phyloP scores from a whole-genome alignment of 2,113 vertebrate species.

The Motacilla tschutschensis region DNA sequence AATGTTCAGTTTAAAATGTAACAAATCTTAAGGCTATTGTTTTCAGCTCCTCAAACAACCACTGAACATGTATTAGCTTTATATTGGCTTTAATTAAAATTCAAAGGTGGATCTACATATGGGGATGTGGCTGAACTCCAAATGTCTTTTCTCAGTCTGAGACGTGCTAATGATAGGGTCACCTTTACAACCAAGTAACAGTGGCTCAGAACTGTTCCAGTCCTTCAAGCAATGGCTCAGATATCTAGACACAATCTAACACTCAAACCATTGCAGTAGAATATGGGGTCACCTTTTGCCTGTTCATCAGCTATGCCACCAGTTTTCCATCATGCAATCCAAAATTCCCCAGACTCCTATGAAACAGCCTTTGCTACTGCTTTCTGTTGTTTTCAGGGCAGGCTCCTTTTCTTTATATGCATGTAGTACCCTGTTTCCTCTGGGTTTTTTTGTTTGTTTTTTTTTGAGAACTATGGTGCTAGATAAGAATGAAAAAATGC shows the following conservation, averaged over 20 bases:
- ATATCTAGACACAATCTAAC: neutral
- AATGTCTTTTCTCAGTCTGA: neutral
- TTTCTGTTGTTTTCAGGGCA: neutral
- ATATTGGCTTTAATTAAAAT: neutral
- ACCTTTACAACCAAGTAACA: neutral
- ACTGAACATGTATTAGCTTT: neutral
- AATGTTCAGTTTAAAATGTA: neutral
- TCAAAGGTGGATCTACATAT: neutral
- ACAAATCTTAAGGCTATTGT: neutral
- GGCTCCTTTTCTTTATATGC: neutral
- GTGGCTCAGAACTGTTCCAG: neutral
- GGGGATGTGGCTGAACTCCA: neutral
- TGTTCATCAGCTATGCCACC: neutral
- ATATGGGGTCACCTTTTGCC: neutral
- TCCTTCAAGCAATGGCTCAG: neutral
- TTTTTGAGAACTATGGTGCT: neutral
- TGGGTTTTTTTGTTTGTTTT: neutral
- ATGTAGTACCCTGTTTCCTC: neutral
- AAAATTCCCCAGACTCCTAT: neutral
- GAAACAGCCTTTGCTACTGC: neutral
- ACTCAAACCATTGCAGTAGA: accelerated
- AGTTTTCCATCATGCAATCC: neutral
- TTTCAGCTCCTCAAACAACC: neutral
- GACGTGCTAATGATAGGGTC: neutral
- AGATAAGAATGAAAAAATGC: neutral